Conservation (phyloP, 2,797 vertebrate species). For the Pelochelys cantorii region DNA sequence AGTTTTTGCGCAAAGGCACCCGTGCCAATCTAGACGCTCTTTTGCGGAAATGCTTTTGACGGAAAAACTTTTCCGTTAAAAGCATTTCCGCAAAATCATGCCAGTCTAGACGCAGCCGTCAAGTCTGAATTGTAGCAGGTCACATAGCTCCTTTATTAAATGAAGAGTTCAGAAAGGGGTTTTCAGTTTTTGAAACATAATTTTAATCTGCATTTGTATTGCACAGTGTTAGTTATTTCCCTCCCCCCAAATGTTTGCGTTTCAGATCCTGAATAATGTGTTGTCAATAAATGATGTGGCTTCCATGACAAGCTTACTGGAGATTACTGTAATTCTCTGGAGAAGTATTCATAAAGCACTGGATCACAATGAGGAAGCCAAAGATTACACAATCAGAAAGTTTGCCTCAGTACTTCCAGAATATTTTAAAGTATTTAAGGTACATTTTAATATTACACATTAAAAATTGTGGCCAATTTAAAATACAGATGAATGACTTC, state of each 20-base stretch:
- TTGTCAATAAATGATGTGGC: slow-evolving; percentile 82
- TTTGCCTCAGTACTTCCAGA: slow-evolving; percentile 90
- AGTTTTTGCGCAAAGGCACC: no score
- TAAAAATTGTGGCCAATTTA: neutral
- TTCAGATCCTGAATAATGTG: slow-evolving; percentile 83
- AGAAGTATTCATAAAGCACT: slow-evolving; percentile 88
- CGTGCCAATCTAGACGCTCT: no score
- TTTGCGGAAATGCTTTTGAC: no score
- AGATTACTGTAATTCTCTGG: slow-evolving; percentile 94
- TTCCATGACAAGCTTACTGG: slow-evolving; percentile 89
- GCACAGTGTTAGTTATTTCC: neutral
- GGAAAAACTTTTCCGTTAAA: no score
- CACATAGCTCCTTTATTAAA: neutral
- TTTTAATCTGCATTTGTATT: neutral
- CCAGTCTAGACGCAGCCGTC: no score
- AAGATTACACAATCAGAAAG: slow-evolving; percentile 85
- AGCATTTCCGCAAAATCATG: no score
- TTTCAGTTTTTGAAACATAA: neutral
- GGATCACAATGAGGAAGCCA: slow-evolving; percentile 87
- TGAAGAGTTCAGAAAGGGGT: neutral
- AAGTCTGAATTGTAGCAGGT: neutral
- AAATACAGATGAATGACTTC: neutral
- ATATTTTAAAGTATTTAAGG: slow-evolving; percentile 93
- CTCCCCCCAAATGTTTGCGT: slow-evolving; percentile 30
- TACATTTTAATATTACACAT: slow-evolving; percentile 59